Evolutionary conservation across 2,113 vertebrate species (phyloP), one percentile per base, ranked within the genome.

Genomic region (Corythornis vintsioides): DNA sequence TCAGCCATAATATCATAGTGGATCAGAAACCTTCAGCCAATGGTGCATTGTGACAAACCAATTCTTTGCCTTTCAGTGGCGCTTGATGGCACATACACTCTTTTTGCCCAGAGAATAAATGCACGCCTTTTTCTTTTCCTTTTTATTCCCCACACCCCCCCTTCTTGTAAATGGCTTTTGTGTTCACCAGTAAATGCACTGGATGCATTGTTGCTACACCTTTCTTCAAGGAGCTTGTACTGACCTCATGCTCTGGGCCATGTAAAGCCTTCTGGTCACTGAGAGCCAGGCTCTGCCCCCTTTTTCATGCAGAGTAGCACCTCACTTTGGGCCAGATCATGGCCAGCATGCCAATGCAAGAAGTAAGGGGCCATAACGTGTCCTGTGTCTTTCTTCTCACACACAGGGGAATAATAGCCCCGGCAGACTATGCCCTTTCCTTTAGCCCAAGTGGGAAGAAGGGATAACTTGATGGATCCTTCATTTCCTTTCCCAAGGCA

Each of bases 401-500:
- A 96, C 91, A 61, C 73, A 93, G 64, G 50, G 42, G 78, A 94
- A 95, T 92, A 95, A 95, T 88, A 95, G 96, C 33, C 60, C 83
- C 78, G 75, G 70, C 10, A 6, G 92, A 84, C 80, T 93, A 21
- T 94, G 87, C 84, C 93, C 84, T 93, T 93, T 95, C 91, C 89
- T 74, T 56, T 64, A 87, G 78, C 67, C 65, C 56, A 80, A 93
- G 75, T 50, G 79, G 72, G 82, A 80, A 87, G 92, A 94, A 69
- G 89, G 88, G 89, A 66, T 67, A 93, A 89, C 72, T 92, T 93
- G 92, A 89, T 88, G 60, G 85, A 93, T 56, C 87, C 89, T 81
- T 94, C 91, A 57, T 91, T 96, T 93, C 92, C 90, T 93, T 95
- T 95, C 92, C 92, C 90, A 95, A 96, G 90, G 93, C 90, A 81